A percentile compares a stretch with the other conserved stretches of the same genome.
These are phyloP conservation scores for Drosophila kuntzei DNA, from an alignment of 2,888 invertebrate species.

Conservation along the genomic window DNA sequence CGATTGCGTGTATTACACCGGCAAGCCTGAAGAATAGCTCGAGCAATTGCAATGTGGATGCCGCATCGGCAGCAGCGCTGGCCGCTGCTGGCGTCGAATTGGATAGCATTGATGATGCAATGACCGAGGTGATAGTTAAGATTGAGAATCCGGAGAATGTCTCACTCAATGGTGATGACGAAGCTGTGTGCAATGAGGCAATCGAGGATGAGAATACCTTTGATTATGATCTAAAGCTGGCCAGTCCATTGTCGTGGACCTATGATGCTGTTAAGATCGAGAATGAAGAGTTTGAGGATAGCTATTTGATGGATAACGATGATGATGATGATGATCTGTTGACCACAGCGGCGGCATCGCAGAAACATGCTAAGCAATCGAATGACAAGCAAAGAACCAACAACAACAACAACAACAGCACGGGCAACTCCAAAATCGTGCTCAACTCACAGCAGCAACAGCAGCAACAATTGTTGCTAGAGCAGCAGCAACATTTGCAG, in stretches of 20 bases:
- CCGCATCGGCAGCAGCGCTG: slow-evolving; percentile 77
- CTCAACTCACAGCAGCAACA: slow-evolving; percentile 60
- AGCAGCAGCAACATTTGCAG: slow-evolving; percentile 81
- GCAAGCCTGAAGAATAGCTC: slow-evolving; percentile 66
- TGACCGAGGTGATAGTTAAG: slow-evolving; percentile 84
- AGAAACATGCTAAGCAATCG: slow-evolving; percentile 79
- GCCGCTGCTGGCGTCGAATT: slow-evolving; percentile 82
- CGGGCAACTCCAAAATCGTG: slow-evolving; percentile 40
- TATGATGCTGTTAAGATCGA: slow-evolving; percentile 85
- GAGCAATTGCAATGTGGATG: slow-evolving; percentile 74
- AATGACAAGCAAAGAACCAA: slow-evolving; percentile 55
- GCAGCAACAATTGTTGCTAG: slow-evolving; percentile 74
- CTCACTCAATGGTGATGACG: slow-evolving; percentile 77
- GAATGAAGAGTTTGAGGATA: slow-evolving; percentile 84
- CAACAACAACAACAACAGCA: slow-evolving; percentile 60
- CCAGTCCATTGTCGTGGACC: slow-evolving; percentile 85
- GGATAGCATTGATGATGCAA: slow-evolving; percentile 81
- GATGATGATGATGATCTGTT: slow-evolving; percentile 83
- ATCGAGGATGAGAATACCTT: slow-evolving; percentile 78
- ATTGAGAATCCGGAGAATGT: slow-evolving; percentile 81
- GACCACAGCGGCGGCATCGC: slow-evolving; percentile 77
- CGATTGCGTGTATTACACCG: slow-evolving; percentile 82
- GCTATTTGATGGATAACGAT: slow-evolving; percentile 80
- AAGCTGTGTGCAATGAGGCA: slow-evolving; percentile 76
- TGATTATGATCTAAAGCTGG: slow-evolving; percentile 85